Conservation (phyloP, 2,888 invertebrate genomes). For the Eristalis intricaria region DNA sequence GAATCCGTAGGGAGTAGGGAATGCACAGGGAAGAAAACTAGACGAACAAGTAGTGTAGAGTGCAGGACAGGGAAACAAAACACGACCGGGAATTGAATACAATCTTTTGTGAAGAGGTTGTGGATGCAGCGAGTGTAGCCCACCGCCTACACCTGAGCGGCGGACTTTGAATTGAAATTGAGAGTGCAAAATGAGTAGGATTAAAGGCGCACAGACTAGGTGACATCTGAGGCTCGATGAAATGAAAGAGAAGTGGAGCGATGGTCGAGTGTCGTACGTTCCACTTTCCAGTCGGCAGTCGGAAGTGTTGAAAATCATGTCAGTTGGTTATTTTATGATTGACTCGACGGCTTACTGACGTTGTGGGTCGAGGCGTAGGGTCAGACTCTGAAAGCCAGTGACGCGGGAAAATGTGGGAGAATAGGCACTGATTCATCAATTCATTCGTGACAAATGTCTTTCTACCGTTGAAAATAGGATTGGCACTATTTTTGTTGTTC, state of each 20-base stretch:
- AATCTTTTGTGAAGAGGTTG: slow-evolving; percentile 32
- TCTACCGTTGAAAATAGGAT: background rate
- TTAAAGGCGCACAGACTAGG: slow-evolving; percentile 40
- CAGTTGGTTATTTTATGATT: background rate
- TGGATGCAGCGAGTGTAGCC: slow-evolving; percentile 15
- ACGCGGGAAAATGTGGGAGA: background rate
- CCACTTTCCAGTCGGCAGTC: background rate
- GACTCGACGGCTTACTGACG: background rate
- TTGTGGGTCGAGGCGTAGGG: background rate
- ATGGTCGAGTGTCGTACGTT: background rate
- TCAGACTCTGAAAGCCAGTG: background rate
- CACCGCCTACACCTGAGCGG: slow-evolving; percentile 51
- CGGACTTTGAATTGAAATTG: slow-evolving; percentile 50
- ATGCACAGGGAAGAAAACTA: slow-evolving; percentile 14
- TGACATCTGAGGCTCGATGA: slow-evolving; percentile 6
- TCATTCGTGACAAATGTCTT: background rate
- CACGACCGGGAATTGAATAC: slow-evolving; percentile 49
- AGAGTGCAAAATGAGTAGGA: slow-evolving; percentile 33
- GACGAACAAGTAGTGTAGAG: slow-evolving; percentile 21
- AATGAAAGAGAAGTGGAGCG: slow-evolving; percentile 7
- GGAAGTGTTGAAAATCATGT: background rate
- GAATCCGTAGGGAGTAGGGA: slow-evolving; percentile 14
- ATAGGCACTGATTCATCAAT: background rate
- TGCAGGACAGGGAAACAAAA: slow-evolving; percentile 9
- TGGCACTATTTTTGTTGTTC: background rate